Conservation (phyloP, 2,888 invertebrate genomes). For the Notodonta dromedarius region DNA sequence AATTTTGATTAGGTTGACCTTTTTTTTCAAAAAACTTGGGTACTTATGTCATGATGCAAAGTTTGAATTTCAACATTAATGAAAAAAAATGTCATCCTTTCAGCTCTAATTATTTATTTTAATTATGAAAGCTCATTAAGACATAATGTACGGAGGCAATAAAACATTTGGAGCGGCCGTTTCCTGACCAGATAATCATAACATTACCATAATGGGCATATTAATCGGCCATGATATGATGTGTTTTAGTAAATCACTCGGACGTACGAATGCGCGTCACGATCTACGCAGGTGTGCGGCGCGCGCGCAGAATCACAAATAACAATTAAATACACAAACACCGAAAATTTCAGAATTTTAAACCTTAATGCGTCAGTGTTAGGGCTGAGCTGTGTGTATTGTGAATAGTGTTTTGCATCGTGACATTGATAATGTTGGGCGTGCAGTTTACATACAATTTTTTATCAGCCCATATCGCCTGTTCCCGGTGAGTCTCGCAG, state of each 20-base stretch:
- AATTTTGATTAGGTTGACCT: no score
- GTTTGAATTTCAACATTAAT: neutral
- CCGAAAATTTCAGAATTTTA: conserved; percentile 5
- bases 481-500: conserved; percentile 42
- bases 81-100: neutral
- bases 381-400: neutral
- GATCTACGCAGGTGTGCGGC: conserved; percentile 69
- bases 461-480: conserved; percentile 34
- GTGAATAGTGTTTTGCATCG: conserved; percentile 6
- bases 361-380: conserved; percentile 18
- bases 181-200: conserved; percentile 39
- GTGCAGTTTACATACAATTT: conserved; percentile 33
- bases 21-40: no score
- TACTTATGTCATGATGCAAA: neutral
- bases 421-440: conserved; percentile 49
- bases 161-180: conserved; percentile 12
- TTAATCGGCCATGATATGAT: conserved; percentile 35
- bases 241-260: conserved; percentile 27
- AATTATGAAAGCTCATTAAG: conserved; percentile 5
- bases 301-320: conserved; percentile 63
- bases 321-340: conserved; percentile 8
- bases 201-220: conserved; percentile 44
- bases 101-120: neutral
- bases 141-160: conserved; percentile 5
- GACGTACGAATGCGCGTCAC: conserved; percentile 50